phyloP scores from a whole-genome alignment of 2,797 vertebrate genomes.

The Phrynocephalus vlangalii region DNA sequence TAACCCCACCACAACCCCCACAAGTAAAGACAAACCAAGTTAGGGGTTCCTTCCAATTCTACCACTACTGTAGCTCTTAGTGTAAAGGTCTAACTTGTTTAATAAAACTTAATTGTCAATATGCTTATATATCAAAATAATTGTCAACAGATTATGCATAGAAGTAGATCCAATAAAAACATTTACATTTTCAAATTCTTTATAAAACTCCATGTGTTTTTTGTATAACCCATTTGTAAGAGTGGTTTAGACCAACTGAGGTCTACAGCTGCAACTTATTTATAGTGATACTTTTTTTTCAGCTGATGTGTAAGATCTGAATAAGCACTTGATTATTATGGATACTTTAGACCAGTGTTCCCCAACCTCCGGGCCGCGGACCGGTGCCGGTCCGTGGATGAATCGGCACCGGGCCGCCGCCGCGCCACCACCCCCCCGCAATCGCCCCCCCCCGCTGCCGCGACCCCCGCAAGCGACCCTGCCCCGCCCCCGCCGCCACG shows the following conservation, averaged over 20 bases:
- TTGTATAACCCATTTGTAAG: neutral
- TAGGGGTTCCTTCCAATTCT: neutral
- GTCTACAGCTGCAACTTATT: neutral
- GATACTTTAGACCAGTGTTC: neutral
- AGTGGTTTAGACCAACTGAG: neutral
- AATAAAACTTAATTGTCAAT: conserved; percentile 24
- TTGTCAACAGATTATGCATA: conserved; percentile 32
- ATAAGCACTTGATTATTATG: neutral
- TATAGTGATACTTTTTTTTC: neutral
- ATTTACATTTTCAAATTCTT: conserved; percentile 19
- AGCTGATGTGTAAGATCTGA: neutral
- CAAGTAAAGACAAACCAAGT: neutral
- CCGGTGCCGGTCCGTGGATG: too few relatives aligned
- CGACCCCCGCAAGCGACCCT: too few relatives aligned
- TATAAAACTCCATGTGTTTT: neutral
- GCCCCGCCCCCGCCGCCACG: too few relatives aligned
- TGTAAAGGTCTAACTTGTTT: neutral
- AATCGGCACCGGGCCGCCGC: too few relatives aligned
- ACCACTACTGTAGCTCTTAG: neutral
- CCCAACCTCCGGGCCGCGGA: too few relatives aligned
- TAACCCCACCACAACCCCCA: neutral
- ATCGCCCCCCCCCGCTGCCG: too few relatives aligned
- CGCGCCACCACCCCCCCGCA: too few relatives aligned
- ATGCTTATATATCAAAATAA: conserved; percentile 6
- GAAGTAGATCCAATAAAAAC: conserved; percentile 21